These are phyloP conservation scores for Tortrix viridana DNA, from an alignment of 2,888 invertebrate genomes.

Conservation along the genomic window DNA sequence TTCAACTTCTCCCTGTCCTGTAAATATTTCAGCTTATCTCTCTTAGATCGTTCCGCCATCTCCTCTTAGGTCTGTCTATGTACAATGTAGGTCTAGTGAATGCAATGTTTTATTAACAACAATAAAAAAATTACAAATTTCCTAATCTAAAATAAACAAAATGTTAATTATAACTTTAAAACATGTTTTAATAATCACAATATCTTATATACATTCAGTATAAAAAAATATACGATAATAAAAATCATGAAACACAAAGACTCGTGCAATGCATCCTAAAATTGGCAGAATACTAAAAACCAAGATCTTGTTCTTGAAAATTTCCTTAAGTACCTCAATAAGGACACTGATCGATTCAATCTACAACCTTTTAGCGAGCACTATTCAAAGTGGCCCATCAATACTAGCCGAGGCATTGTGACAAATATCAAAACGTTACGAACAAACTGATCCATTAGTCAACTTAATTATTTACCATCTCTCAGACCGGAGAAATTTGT, in stretches of 20 bases:
- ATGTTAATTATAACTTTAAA: too few relatives aligned
- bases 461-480: slow-evolving; percentile 81
- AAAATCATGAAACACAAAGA: not conserved
- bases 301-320: not conserved
- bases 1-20: too few relatives aligned
- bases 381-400: slow-evolving; percentile 49
- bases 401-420: slow-evolving; percentile 55
- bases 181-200: too few relatives aligned
- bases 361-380: slow-evolving; percentile 30
- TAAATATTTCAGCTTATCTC: too few relatives aligned
- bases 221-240: too few relatives aligned
- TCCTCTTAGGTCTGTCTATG: too few relatives aligned
- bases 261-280: not conserved
- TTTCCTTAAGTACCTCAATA: not conserved
- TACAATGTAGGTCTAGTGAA: too few relatives aligned
- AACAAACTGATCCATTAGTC: slow-evolving; percentile 79
- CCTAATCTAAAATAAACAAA: too few relatives aligned
- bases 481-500: slow-evolving; percentile 64
- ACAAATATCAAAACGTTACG: slow-evolving; percentile 71
- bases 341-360: slow-evolving; percentile 25
- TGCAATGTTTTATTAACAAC: too few relatives aligned
- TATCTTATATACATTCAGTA: too few relatives aligned
- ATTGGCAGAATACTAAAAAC: not conserved
- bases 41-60: too few relatives aligned
- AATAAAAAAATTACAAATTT: too few relatives aligned